Percentiles rank a stretch among this genome's conserved stretches.
Conservation (phyloP, 2,113 vertebrate species). For the Isichthys henryi region DNA sequence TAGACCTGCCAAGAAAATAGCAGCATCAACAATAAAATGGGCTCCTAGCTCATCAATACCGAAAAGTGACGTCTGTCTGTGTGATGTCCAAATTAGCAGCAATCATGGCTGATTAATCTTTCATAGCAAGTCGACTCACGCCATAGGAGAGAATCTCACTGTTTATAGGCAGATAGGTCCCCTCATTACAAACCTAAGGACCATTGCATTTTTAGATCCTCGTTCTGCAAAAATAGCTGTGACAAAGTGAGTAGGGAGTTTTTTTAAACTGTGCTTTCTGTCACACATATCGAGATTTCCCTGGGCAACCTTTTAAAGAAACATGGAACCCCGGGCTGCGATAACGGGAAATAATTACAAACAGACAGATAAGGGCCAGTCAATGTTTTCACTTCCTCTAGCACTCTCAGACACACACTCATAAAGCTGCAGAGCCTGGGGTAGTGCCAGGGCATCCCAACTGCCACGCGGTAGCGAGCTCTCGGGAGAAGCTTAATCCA, state of each 20-base stretch:
- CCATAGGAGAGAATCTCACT: neutral
- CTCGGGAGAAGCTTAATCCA: neutral
- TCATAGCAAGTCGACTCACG: neutral
- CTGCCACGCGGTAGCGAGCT: neutral
- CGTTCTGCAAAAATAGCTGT: neutral
- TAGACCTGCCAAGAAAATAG: neutral
- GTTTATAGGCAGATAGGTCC: neutral
- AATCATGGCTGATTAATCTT: neutral
- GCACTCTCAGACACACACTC: neutral
- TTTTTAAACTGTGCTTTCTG: neutral
- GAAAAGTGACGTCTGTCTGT: neutral
- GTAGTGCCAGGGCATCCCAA: neutral
- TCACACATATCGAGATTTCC: neutral
- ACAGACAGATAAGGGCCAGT: conserved; percentile 7
- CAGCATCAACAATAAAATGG: neutral
- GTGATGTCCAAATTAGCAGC: neutral
- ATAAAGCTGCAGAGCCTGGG: neutral
- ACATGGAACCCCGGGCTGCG: neutral
- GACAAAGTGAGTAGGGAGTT: neutral
- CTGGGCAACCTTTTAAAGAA: neutral
- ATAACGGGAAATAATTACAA: conserved; percentile 11
- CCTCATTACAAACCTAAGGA: neutral
- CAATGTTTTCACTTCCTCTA: neutral
- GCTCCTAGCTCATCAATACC: neutral
- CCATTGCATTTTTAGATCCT: neutral